Evolutionary conservation across 1,140 invertebrate species (phyloP).

Genomic region (Batillaria attramentaria): DNA sequence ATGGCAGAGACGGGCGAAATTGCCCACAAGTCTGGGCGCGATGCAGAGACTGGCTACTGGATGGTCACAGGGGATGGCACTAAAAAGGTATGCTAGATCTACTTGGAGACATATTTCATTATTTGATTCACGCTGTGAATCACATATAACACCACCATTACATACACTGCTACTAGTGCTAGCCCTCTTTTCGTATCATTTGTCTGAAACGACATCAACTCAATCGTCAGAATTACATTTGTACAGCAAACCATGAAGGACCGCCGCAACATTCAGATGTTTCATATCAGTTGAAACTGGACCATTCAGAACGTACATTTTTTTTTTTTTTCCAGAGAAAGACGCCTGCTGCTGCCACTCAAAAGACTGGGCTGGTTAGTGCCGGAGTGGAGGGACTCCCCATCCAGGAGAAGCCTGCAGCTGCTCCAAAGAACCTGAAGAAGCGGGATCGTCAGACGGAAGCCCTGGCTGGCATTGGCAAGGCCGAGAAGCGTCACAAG

Average conservation of each 20-base stretch:
- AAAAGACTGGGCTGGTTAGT: neutral
- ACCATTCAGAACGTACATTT: too few species aligned
- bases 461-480: slow-evolving; percentile 22
- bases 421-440: slow-evolving; percentile 6
- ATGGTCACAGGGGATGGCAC: neutral
- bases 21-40: slow-evolving; percentile 28
- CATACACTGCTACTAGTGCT: neutral
- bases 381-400: neutral
- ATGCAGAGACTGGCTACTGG: slow-evolving; percentile 35
- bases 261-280: too few species aligned
- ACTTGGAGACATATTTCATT: neutral
- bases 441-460: slow-evolving; percentile 18
- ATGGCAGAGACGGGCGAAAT: slow-evolving; percentile 37
- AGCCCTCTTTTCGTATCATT: neutral
- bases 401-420: slow-evolving; percentile 1
- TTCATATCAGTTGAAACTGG: neutral
- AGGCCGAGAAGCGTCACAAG: slow-evolving; percentile 29
- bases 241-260: too few species aligned
- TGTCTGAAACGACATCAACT: neutral
- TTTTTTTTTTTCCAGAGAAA: too few species aligned
- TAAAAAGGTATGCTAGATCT: neutral
- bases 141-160: too few species aligned
- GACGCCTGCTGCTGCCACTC: neutral
- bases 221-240: too few species aligned
- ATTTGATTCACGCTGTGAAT: neutral